Evolutionary conservation across 2,888 invertebrate species (phyloP).

Genomic region (Scrobipalpa atriplicella): DNA sequence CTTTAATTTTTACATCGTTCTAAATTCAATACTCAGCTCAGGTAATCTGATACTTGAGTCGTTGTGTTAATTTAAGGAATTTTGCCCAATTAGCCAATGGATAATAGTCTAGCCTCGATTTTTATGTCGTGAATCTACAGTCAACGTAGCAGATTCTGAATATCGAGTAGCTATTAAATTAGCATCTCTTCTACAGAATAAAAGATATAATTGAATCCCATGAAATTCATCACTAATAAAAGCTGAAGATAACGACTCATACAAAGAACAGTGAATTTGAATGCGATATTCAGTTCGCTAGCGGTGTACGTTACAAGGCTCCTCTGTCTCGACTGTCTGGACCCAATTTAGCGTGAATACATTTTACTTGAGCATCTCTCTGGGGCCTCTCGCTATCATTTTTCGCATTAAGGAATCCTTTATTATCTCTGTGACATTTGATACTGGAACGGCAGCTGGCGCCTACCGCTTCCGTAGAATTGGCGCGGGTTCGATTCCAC

Average conservation of each 20-base stretch:
- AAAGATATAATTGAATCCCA: neutral
- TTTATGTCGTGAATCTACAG: too few species aligned
- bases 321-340: slow-evolving; percentile 71
- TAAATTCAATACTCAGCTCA: too few species aligned
- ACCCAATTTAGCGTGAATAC: slow-evolving; percentile 76
- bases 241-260: neutral
- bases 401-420: slow-evolving; percentile 73
- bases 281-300: slow-evolving; percentile 59
- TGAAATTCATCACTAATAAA: slow-evolving; percentile 3
- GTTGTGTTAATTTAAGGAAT: too few species aligned
- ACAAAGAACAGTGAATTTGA: slow-evolving; percentile 57
- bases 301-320: slow-evolving; percentile 66
- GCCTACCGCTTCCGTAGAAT: slow-evolving; percentile 77
- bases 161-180: too few species aligned
- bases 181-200: too few species aligned
- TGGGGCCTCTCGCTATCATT: slow-evolving; percentile 57
- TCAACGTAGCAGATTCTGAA: too few species aligned
- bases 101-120: too few species aligned
- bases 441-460: slow-evolving; percentile 74
- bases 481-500: slow-evolving; percentile 60
- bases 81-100: too few species aligned
- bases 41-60: too few species aligned
- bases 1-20: too few species aligned
- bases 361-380: slow-evolving; percentile 57
- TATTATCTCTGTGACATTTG: slow-evolving; percentile 68